Base-by-base conservation (phyloP, 2,113 vertebrate genomes). In the Malurus cyaneus region DNA sequence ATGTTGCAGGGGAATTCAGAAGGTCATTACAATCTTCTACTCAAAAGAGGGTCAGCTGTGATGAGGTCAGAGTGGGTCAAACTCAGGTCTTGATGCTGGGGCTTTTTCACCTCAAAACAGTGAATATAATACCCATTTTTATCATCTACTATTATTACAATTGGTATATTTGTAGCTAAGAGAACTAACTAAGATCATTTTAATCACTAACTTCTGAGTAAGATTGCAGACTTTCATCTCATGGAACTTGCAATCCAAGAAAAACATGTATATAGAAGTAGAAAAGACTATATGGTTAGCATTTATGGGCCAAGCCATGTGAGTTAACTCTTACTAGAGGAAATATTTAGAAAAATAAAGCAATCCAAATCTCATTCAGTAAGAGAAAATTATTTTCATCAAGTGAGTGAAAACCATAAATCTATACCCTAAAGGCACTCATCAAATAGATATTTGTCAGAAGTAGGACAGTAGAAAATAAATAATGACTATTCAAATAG, bases 391-490 rank as follows among this genome's bases (percentile, higher is more conserved):
- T 13, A 65, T 79, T 88, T 94, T 94, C 42, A 78, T 78, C 7
- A 66, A 70, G 46, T 28, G n/a, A 87, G 28, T 54, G 62, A 87
- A 91, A 94, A 87, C 50, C 72, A 54, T 82, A 91, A 89, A 89
- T 57, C 84, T 52, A 31, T 85, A 92, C 39, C 25, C 28, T 69
- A 89, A 80, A 93, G 77, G 32, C 19, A 76, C 39, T 39, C 62
- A 85, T 91, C 80, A 92, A 70, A 46, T 41, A 80, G 92, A 93
- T 85, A 73, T 94, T 88, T 94, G 18, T 73, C 87, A 93, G 70
- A 94, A 82, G 25, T 36, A 77, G 50, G 60, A 34, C 71, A 93
- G 17, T 11, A 80, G 74, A 47, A 95, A 88, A 89, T 76, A 94
- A 87, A 85, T 64, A 92, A 89, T 2, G 2, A 57, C 62, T 73